phyloP scores from a whole-genome alignment of 2,888 invertebrate species.

The Limnephilus marmoratus region DNA sequence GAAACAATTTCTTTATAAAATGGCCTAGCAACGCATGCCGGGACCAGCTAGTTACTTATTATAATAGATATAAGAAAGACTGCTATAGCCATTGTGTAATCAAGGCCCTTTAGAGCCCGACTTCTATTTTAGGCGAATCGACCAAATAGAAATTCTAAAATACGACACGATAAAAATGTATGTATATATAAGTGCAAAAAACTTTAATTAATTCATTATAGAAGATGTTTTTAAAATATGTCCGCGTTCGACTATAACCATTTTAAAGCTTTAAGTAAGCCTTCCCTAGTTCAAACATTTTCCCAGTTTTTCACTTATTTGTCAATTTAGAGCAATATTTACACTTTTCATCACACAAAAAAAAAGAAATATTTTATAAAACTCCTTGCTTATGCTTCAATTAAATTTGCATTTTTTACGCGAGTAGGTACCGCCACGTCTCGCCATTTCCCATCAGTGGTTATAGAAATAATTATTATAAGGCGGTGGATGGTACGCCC shows the following conservation, averaged over 20 bases:
- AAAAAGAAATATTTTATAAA: neutral
- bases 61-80: too few species aligned
- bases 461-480: constrained; percentile 34
- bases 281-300: neutral
- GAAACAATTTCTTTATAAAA: too few species aligned
- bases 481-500: constrained; percentile 28
- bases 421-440: neutral
- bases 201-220: too few species aligned
- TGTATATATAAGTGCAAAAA: too few species aligned
- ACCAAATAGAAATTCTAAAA: too few species aligned
- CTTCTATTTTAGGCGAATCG: too few species aligned
- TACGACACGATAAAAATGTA: too few species aligned
- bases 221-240: neutral
- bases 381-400: neutral
- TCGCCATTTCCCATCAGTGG: constrained; percentile 18
- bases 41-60: too few species aligned
- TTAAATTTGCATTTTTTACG: neutral
- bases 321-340: neutral
- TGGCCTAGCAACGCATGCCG: too few species aligned
- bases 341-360: neutral
- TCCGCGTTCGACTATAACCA: neutral
- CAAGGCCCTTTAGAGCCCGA: too few species aligned
- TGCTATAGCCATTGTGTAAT: too few species aligned
- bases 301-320: neutral
- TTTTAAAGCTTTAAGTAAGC: neutral